Evolutionary conservation across 1,140 invertebrate species (phyloP), one percentile per base, ranked within the genome.

Genomic region (Drosophila setifemur): DNA sequence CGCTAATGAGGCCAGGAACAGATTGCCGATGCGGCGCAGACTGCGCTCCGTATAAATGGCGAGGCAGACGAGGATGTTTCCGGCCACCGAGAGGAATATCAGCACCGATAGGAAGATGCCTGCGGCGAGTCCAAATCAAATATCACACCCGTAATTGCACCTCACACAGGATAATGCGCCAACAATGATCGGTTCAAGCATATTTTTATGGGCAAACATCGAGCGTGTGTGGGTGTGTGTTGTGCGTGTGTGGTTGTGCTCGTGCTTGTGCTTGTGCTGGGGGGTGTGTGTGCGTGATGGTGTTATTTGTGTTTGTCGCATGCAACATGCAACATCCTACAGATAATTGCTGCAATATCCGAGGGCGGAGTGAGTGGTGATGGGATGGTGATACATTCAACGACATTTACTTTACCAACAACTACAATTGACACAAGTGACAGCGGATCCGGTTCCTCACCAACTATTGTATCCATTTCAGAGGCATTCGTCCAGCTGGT

Each of bases 41-140:
- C 96, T 96, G 21, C 97, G 93, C 91, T 99, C 97, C 8, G 97
- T 98, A 91, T 97, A 98, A 71, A 99, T 98, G 29, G 98, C 98
- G 50, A 98, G 94, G 91, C 97, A 98, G 31, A 99, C 97, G 58
- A 99, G 92, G 21, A 98, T 94, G 91, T 99, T 99, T 12, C 98
- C 98, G 19, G 96, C 96, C 42, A 99, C 95, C 19, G 97, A 97
- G 60, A 98, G 93, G 92, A 99, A 97, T 91, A 98, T 97, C 69
- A 98, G 93, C 73, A 97, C 91, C 39, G 95, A 95, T 33, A 98
- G 93, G 89, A 98, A 95, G 78, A 95, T 93, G 87, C 96, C 97
- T 96, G 92, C 31, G 47, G 53, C 43, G 54, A 53, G 31, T 29
- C 23, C 29, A 67, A 70, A 37, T 48, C 35, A 54, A 53, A 47